Conservation (phyloP, 1,140 invertebrate genomes). For the Heliconius congener region DNA sequence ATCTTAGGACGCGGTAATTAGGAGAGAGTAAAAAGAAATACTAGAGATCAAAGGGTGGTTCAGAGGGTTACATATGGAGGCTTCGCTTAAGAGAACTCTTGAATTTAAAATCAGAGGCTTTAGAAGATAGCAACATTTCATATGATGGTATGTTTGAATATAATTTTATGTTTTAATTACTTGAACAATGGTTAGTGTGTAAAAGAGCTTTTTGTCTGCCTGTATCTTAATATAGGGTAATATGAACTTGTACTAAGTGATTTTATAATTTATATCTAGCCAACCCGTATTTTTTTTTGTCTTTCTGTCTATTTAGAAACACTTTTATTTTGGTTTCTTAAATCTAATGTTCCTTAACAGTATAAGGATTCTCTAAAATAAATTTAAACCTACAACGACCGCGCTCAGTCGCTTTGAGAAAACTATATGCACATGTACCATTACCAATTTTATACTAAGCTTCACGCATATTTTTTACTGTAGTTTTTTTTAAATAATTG, state of each 20-base stretch:
- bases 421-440: neutral
- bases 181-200: neutral
- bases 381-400: too few species aligned
- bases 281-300: too few species aligned
- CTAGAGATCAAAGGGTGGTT: slow-evolving; percentile 17
- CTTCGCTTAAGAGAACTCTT: neutral
- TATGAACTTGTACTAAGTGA: too few species aligned
- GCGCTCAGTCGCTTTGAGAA: too few species aligned
- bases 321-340: too few species aligned
- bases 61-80: slow-evolving; percentile 24
- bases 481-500: neutral
- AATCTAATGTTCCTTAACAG: too few species aligned
- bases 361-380: neutral
- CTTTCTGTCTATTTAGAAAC: too few species aligned
- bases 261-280: too few species aligned
- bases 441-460: neutral
- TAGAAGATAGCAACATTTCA: neutral
- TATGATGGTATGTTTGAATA: slow-evolving; percentile 1
- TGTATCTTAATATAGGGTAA: too few species aligned
- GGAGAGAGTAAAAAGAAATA: slow-evolving; percentile 22
- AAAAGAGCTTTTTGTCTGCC: too few species aligned
- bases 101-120: slow-evolving; percentile 14
- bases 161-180: neutral
- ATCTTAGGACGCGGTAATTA: slow-evolving; percentile 29
- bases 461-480: neutral